Percentiles rank a stretch among this genome's conserved stretches.
Evolutionary conservation across 2,888 invertebrate species (phyloP).

Genomic region (Parelbella ahira): DNA sequence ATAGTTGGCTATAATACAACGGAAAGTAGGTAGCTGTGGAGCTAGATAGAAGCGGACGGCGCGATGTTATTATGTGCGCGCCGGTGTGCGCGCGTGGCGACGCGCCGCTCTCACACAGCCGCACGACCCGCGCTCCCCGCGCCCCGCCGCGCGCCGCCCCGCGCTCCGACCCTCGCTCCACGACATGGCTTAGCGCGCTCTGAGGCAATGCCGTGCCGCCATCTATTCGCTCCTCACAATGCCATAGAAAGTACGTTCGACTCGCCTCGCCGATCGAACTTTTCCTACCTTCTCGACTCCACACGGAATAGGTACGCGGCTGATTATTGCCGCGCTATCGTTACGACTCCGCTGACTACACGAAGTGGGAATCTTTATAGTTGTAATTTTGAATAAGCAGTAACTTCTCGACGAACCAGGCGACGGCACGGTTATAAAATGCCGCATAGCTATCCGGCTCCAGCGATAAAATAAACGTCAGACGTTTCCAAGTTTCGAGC

Average conservation of each 20-base stretch:
- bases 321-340: slow-evolving; percentile 28
- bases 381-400: slow-evolving; percentile 67
- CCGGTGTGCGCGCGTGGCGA: slow-evolving; percentile 56
- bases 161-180: slow-evolving; percentile 46
- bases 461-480: slow-evolving; percentile 76
- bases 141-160: no score
- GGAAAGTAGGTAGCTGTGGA: slow-evolving; percentile 63
- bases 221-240: slow-evolving; percentile 75
- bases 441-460: slow-evolving; percentile 60
- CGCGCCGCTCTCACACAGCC: slow-evolving; percentile 42
- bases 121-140: slow-evolving; percentile 36
- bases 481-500: slow-evolving; percentile 75
- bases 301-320: slow-evolving; percentile 24
- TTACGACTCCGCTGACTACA: slow-evolving; percentile 26
- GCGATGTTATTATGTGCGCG: slow-evolving; percentile 59
- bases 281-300: slow-evolving; percentile 67
- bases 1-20: slow-evolving; percentile 58
- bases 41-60: slow-evolving; percentile 65
- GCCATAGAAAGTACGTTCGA: slow-evolving; percentile 77
- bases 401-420: slow-evolving; percentile 46
- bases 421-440: slow-evolving; percentile 67
- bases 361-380: slow-evolving; percentile 52
- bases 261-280: slow-evolving; percentile 72
- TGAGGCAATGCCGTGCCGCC: slow-evolving; percentile 76
- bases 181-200: slow-evolving; percentile 66